Evolutionary conservation across 2,113 vertebrate species (phyloP).

Genomic region (Salminus brasiliensis): DNA sequence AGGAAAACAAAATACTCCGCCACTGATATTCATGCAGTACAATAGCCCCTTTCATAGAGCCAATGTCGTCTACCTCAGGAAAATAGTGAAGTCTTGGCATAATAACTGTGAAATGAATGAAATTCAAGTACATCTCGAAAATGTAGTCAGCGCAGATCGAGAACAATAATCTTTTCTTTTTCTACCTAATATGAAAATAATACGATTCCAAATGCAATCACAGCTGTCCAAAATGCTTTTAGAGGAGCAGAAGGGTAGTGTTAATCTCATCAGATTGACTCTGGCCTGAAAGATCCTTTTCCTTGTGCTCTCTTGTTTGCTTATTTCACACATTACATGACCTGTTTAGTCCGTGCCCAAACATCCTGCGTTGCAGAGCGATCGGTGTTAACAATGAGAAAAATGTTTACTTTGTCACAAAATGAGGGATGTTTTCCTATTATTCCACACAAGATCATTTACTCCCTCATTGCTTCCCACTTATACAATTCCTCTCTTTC

Average conservation of each 20-base stretch:
- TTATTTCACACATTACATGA: constrained; percentile 28
- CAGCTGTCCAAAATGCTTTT: constrained; percentile 33
- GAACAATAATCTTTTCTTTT: constrained; percentile 34
- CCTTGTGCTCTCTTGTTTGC: constrained; percentile 11
- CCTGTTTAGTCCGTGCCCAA: constrained; percentile 3
- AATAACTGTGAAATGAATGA: constrained; percentile 24
- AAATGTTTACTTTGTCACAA: constrained; percentile 65
- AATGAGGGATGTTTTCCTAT: constrained; percentile 67
- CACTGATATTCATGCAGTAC: not conserved
- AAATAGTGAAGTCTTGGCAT: not conserved
- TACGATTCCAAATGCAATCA: constrained; percentile 23
- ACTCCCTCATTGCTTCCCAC: constrained; percentile 63
- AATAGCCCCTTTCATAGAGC: not conserved
- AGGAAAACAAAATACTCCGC: not conserved
- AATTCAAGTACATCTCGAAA: constrained; percentile 9
- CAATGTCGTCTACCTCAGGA: not conserved
- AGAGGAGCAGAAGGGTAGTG: not conserved
- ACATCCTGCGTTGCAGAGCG: constrained; percentile 14
- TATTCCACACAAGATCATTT: constrained; percentile 64
- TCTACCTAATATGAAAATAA: constrained; percentile 32
- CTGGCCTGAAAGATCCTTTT: constrained; percentile 10
- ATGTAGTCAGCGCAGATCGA: constrained; percentile 11
- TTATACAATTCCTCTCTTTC: constrained; percentile 55
- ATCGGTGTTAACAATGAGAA: constrained; percentile 45
- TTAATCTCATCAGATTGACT: constrained; percentile 39